Evolutionary conservation across 2,888 invertebrate species (phyloP).

Genomic region (Endomychus coccineus): DNA sequence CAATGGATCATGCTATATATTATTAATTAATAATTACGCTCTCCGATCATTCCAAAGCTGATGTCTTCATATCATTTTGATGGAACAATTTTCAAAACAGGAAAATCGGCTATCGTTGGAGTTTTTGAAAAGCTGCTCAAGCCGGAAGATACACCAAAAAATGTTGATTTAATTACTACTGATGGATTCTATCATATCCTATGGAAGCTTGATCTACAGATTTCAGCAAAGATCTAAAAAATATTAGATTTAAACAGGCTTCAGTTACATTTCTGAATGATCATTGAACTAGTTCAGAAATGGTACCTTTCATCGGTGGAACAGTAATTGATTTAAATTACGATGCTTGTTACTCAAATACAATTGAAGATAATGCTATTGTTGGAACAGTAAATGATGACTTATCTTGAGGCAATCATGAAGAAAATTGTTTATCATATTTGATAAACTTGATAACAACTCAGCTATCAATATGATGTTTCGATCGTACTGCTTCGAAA

Average conservation of each 20-base stretch:
- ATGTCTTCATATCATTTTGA: conserved; percentile 26
- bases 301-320: conserved; percentile 13
- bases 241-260: conserved; percentile 21
- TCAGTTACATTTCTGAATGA: conserved; percentile 18
- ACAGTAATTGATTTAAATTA: conserved; percentile 16
- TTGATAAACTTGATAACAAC: too few species aligned
- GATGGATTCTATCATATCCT: conserved; percentile 26
- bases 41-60: conserved; percentile 20
- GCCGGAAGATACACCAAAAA: conserved; percentile 7
- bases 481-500: conserved; percentile 7
- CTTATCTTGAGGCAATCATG: conserved; percentile 10
- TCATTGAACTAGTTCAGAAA: conserved; percentile 14
- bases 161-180: conserved; percentile 20
- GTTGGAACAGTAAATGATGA: conserved; percentile 8
- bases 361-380: conserved; percentile 11
- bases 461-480: too few species aligned
- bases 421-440: conserved; percentile 16
- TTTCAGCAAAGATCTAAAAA: conserved; percentile 23
- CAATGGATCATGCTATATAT: conserved; percentile 19
- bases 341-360: conserved; percentile 18
- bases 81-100: conserved; percentile 27
- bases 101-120: conserved; percentile 27
- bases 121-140: conserved; percentile 15
- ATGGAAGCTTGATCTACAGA: conserved; percentile 18
- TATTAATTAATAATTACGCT: conserved; percentile 20